phyloP scores from a whole-genome alignment of 2,888 invertebrate species.

The Rhingia rostrata region DNA sequence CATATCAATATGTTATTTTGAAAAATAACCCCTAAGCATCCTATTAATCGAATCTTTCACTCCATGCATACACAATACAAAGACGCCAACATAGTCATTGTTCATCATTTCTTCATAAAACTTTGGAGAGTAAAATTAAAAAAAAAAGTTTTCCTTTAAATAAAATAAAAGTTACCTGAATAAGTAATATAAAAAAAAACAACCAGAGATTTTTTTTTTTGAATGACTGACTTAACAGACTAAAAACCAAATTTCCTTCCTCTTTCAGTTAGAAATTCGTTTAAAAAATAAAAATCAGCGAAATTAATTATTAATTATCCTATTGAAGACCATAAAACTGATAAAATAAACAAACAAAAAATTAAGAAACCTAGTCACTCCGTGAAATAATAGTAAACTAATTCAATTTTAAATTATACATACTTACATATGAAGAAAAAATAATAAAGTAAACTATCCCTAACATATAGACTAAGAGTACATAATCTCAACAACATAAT shows the following conservation, averaged over 20 bases:
- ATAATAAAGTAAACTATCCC: slow-evolving; percentile 48
- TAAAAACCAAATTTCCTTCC: slow-evolving; percentile 27
- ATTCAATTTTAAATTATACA: slow-evolving; percentile 59
- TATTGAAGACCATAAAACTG: slow-evolving; percentile 53
- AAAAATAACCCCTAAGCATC: too few species aligned
- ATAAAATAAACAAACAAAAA: slow-evolving; percentile 21
- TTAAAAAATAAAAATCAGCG: slow-evolving; percentile 5
- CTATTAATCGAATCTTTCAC: too few species aligned
- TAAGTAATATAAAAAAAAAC: slow-evolving; percentile 8
- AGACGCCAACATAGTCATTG: too few species aligned
- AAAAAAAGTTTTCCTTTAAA: background rate
- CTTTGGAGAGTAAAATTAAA: slow-evolving; percentile 2
- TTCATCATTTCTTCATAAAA: background rate
- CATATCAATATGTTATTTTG: too few species aligned
- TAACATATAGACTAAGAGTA: slow-evolving; percentile 65
- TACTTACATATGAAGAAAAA: slow-evolving; percentile 41
- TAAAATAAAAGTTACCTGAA: slow-evolving; percentile 45
- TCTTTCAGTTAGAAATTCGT: slow-evolving; percentile 14
- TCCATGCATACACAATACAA: too few species aligned
- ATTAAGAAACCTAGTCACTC: slow-evolving; percentile 64
- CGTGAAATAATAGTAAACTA: slow-evolving; percentile 70
- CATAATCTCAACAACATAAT: slow-evolving; percentile 62
- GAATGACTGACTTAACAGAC: slow-evolving; percentile 48
- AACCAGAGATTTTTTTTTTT: slow-evolving; percentile 39
- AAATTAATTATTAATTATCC: slow-evolving; percentile 49